Evolutionary conservation across 2,113 vertebrate species (phyloP).

Genomic region (Pluvialis apricaria): DNA sequence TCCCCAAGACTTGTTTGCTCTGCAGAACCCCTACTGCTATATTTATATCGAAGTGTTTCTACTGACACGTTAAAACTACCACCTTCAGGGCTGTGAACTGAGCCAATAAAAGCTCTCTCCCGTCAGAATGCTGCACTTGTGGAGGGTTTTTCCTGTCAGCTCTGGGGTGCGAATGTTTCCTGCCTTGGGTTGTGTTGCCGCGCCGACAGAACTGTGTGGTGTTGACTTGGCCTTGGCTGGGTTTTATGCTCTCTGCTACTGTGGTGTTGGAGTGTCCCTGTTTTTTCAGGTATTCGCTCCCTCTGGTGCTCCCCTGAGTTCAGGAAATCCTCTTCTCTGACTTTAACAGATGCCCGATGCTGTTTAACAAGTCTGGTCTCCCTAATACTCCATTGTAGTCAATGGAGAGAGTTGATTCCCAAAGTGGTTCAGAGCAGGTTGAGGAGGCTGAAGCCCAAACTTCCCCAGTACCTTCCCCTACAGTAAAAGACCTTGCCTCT

Average conservation of each 20-base stretch:
- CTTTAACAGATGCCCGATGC: rapidly evolving
- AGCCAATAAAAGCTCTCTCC: not conserved
- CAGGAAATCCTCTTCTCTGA: not conserved
- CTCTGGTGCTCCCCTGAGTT: not conserved
- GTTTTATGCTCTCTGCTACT: not conserved
- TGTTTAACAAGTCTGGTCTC: not conserved
- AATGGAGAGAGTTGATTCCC: not conserved
- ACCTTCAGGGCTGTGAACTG: not conserved
- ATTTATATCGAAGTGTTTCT: not conserved
- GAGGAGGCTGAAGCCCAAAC: not conserved
- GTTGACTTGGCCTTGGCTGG: not conserved
- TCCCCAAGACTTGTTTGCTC: not conserved
- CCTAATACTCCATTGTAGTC: not conserved
- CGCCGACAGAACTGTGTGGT: rapidly evolving
- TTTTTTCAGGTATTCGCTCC: not conserved
- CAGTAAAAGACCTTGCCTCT: not conserved
- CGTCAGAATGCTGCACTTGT: not conserved
- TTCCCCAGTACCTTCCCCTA: not conserved
- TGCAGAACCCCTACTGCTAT: not conserved
- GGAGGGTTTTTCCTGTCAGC: not conserved
- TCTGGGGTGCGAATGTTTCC: not conserved
- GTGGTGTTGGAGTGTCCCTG: too few relatives aligned
- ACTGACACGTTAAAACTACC: not conserved
- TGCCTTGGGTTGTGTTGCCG: not conserved
- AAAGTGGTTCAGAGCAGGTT: not conserved